Conservation (phyloP, 2,113 vertebrate genomes). For the Neolamprologus hecqui region DNA sequence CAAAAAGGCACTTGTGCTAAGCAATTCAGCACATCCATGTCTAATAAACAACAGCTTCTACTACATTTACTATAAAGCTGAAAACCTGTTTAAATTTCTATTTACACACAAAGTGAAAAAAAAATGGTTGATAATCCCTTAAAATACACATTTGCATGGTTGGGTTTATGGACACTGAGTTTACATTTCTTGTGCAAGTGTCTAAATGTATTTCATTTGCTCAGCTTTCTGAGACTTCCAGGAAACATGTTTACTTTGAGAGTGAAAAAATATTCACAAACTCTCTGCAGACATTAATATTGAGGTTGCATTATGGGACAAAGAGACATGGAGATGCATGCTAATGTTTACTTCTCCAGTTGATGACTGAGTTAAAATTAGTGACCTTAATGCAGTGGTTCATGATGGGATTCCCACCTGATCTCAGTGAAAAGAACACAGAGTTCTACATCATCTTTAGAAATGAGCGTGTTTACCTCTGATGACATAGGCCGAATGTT, state of each 20-base stretch:
- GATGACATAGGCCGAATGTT: not conserved
- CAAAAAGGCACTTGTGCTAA: not conserved
- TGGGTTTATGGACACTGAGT: not conserved
- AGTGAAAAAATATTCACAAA: not conserved
- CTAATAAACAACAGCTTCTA: not conserved
- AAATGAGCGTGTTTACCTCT: not conserved
- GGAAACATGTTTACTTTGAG: not conserved
- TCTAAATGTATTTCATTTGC: not conserved
- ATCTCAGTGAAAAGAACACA: not conserved
- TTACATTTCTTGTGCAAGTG: not conserved
- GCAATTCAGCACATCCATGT: not conserved
- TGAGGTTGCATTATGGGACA: constrained; percentile 38
- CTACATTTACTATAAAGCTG: not conserved
- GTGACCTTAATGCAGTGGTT: not conserved
- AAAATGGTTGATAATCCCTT: not conserved
- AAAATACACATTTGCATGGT: not conserved
- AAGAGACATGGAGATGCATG: constrained; percentile 4
- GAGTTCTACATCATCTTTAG: not conserved
- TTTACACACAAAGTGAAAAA: not conserved
- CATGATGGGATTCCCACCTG: not conserved
- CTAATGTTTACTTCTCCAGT: constrained; percentile 16
- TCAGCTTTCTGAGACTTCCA: not conserved
- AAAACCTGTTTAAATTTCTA: not conserved
- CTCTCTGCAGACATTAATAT: constrained; percentile 10
- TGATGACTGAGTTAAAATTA: not conserved